phyloP scores from a whole-genome alignment of 64 coral and sea anemone species.

The Astreopora myriophthalma region DNA sequence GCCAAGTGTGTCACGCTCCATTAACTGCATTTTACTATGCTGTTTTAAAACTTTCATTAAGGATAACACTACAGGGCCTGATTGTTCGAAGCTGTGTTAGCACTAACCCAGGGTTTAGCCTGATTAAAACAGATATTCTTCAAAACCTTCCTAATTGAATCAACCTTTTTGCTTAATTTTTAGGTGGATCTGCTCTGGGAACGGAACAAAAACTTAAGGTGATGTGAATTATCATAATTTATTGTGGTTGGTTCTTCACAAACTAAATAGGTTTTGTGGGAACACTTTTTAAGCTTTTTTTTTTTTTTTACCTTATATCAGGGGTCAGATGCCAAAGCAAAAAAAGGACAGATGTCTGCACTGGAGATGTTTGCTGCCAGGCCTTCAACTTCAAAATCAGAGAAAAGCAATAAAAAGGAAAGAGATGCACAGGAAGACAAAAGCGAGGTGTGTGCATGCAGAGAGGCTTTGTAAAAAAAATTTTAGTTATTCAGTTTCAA shows the following conservation, averaged over 20 bases:
- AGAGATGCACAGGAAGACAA: not conserved
- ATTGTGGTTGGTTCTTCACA: not conserved
- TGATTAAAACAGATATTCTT: too few relatives aligned
- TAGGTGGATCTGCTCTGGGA: not conserved
- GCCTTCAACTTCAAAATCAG: not conserved
- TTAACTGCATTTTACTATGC: too few relatives aligned
- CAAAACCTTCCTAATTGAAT: too few relatives aligned
- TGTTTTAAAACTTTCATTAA: too few relatives aligned
- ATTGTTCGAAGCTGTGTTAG: too few relatives aligned
- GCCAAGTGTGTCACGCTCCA: too few relatives aligned
- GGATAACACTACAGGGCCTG: too few relatives aligned
- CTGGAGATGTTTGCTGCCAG: constrained; percentile 69
- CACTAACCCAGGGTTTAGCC: too few relatives aligned
- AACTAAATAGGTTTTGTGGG: not conserved
- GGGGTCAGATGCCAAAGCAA: constrained; percentile 10
- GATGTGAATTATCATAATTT: not conserved
- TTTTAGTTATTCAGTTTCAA: too few relatives aligned
- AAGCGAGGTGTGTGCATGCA: not conserved
- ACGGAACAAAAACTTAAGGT: constrained; percentile 22
- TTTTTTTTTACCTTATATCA: not conserved
- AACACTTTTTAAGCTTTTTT: not conserved
- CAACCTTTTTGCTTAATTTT: not conserved
- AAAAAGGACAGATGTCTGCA: constrained; percentile 58
- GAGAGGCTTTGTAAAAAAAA: too few relatives aligned
- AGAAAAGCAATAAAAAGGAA: constrained; percentile 29